Base-by-base conservation (phyloP, 53 echinoderm and acorn worm species). In the Astropecten irregularis region DNA sequence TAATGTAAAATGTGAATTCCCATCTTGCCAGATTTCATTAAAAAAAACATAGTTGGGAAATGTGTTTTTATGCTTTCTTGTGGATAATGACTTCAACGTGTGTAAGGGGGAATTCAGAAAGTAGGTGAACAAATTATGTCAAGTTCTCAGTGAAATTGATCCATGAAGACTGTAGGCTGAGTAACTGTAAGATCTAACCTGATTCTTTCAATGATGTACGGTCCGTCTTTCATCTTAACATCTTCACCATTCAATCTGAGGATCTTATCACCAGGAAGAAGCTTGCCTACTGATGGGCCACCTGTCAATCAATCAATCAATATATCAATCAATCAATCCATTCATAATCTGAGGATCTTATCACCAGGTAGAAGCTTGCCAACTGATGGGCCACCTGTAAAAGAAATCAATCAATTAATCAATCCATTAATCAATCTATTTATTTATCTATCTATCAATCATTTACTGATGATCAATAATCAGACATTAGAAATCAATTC, bases 121-220 rank as follows among this genome's bases (percentile, higher is more conserved):
- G n/a, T n/a, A n/a, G n/a, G n/a, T n/a, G n/a, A n/a, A n/a, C n/a
- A n/a, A n/a, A n/a, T n/a, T n/a, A n/a, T n/a, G n/a, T n/a, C n/a
- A n/a, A n/a, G n/a, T n/a, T n/a, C n/a, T n/a, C n/a, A n/a, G n/a
- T n/a, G n/a, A n/a, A n/a, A n/a, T n/a, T n/a, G n/a, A n/a, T n/a
- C n/a, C n/a, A n/a, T n/a, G n/a, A n/a, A n/a, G n/a, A n/a, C n/a
- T n/a, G n/a, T n/a, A n/a, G n/a, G n/a, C n/a, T n/a, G n/a, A n/a
- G n/a, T n/a, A n/a, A n/a, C n/a, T n/a, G 42, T 42, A 42, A 42
- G 6, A 42, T 6, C 42, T 85, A 32, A 96, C 96, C 93, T 87
- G 4, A 96, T 91, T 85, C 87, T 91, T 32, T 93, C 91, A 48
- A 96, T 96, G 90, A 96, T 96, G 83, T 93, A 96, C 22, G 91